Evolutionary conservation across 2,888 invertebrate genomes (phyloP), one percentile per base, ranked within the genome.

Genomic region (Nudaria mundana): DNA sequence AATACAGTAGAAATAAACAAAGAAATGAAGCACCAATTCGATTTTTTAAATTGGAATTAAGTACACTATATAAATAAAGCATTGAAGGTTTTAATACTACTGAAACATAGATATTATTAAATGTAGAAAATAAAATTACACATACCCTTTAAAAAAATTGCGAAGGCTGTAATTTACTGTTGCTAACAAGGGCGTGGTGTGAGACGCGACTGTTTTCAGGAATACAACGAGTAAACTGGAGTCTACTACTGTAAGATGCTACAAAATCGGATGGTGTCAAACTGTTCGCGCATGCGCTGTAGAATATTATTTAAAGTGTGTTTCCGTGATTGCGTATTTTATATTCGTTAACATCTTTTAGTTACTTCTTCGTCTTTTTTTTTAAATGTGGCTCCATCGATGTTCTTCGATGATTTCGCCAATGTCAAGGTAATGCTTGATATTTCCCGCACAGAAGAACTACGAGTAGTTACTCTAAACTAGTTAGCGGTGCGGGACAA

Each of bases 251-350:
- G 20, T 51, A 56, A 53, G 68, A 69, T 60, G 70, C 66, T 68
- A 67, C 31, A 39, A 20, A 33, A 44, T 44, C 40, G 30, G 40
- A 46, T 49, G 60, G 63, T 67, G 61, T 66, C 66, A 63, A 63
- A 70, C 64, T 54, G 43, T 56, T 47, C 61, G 62, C 76, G 75
- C 77, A 72, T 63, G 78, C 78, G 74, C 51, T 26, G 16, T 36
- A 1, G 13, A 10, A 44, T 39, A 30, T 15, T 28, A 25, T 49
- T 49, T 61, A 59, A 57, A 43, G 49, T 11, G 25, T 20, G 40
- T 47, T 63, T 60, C 37, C 41, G 34, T 23, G 31, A 20, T 5
- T 13, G 33, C 63, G 51, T 32, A 12, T 5, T 5, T 24, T 13
- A 3, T 13, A 2, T n/a, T n/a, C n/a, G n/a, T n/a, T n/a, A n/a